Evolutionary conservation across 2,113 vertebrate genomes (phyloP).

Genomic region (Bos indicus): DNA sequence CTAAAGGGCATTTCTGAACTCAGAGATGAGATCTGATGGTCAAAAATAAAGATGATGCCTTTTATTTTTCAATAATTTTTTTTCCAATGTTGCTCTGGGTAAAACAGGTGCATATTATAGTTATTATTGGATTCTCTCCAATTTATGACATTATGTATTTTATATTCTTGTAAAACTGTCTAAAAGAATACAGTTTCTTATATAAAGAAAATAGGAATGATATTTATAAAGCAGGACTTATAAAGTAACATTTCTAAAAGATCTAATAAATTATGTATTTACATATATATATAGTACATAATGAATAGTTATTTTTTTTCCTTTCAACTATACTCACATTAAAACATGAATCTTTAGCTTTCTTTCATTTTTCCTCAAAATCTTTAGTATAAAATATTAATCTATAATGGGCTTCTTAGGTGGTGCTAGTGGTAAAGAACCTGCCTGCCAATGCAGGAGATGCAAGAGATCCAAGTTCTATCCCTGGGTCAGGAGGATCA

Average conservation of each 20-base stretch:
- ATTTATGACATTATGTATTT: background rate
- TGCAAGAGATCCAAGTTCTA: background rate
- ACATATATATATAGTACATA: background rate
- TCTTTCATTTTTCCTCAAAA: background rate
- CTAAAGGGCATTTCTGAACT: background rate
- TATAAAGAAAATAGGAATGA: background rate
- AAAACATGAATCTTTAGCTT: background rate
- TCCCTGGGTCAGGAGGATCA: background rate
- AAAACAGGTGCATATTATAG: background rate
- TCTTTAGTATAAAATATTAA: background rate
- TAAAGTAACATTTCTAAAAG: background rate
- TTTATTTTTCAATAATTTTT: background rate
- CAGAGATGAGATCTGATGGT: background rate
- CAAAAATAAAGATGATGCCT: background rate
- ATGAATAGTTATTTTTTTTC: background rate
- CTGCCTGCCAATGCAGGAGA: background rate
- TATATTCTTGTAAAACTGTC: background rate
- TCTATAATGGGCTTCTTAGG: background rate
- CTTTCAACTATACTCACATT: background rate
- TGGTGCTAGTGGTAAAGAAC: background rate
- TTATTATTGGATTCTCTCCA: background rate
- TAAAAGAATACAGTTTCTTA: background rate
- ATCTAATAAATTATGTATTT: background rate
- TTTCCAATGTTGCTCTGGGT: background rate
- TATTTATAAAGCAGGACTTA: background rate